phyloP scores from a whole-genome alignment of 2,888 invertebrate species.

The Platycheirus rosarum region DNA sequence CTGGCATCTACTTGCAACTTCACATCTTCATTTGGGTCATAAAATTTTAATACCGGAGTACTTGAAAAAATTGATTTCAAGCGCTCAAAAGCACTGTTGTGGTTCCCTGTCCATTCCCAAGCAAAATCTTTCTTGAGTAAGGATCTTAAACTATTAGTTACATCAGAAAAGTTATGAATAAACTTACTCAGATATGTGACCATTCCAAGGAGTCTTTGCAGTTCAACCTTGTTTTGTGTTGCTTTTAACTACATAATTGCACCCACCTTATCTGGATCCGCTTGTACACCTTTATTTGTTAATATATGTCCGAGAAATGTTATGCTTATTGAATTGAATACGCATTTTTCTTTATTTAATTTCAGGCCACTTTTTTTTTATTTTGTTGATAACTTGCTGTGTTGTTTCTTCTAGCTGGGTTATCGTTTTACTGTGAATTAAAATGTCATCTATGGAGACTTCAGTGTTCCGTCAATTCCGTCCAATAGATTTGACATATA shows the following conservation, averaged over 20 bases:
- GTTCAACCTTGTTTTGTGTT: slow-evolving; percentile 49
- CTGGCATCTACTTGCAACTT: no score
- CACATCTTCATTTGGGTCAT: neutral
- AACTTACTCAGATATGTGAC: slow-evolving; percentile 9
- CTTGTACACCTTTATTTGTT: slow-evolving; percentile 74
- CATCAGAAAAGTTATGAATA: neutral
- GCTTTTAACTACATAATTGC: slow-evolving; percentile 75
- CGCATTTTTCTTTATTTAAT: slow-evolving; percentile 76
- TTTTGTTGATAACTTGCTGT: slow-evolving; percentile 63
- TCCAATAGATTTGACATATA: slow-evolving; percentile 67
- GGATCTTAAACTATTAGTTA: neutral
- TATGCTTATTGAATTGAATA: slow-evolving; percentile 52
- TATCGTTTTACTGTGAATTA: slow-evolving; percentile 74
- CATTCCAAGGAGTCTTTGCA: slow-evolving; percentile 70
- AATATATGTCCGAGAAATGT: slow-evolving; percentile 78
- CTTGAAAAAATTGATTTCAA: neutral
- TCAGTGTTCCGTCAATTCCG: slow-evolving; percentile 67
- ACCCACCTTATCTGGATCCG: slow-evolving; percentile 76
- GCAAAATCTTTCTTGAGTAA: neutral
- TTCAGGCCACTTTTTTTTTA: slow-evolving; percentile 68
- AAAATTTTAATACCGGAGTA: neutral
- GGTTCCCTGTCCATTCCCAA: neutral
- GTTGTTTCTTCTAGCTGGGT: slow-evolving; percentile 71
- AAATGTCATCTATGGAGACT: slow-evolving; percentile 75
- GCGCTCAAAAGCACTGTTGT: neutral